phyloP scores from a whole-genome alignment of 2,113 vertebrate genomes.

The Aix galericulata region DNA sequence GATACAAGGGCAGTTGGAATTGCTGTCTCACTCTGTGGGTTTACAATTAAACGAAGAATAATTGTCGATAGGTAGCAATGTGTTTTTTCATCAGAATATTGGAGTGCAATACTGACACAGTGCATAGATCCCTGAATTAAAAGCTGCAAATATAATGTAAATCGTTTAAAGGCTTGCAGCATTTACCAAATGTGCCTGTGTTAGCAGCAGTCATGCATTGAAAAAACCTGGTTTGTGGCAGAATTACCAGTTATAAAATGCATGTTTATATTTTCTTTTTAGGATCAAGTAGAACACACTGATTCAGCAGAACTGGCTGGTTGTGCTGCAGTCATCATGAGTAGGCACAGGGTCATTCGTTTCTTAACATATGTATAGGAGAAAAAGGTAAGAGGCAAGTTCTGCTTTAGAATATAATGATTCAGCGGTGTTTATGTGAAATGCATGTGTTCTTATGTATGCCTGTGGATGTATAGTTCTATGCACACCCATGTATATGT shows the following conservation, averaged over 20 bases:
- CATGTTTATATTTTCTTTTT: slow-evolving; percentile 64
- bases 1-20: not conserved
- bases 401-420: not conserved
- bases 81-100: not conserved
- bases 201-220: slow-evolving; percentile 16
- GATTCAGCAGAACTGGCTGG: slow-evolving; percentile 72
- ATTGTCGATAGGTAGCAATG: not conserved
- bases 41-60: slow-evolving; percentile 35
- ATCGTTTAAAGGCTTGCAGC: slow-evolving; percentile 23
- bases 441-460: not conserved
- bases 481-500: not conserved
- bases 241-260: slow-evolving; percentile 56
- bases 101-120: not conserved
- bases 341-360: slow-evolving; percentile 66
- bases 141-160: slow-evolving; percentile 30
- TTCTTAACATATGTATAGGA: slow-evolving; percentile 67
- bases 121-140: slow-evolving; percentile 10
- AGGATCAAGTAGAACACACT: slow-evolving; percentile 69
- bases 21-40: slow-evolving; percentile 17
- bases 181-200: slow-evolving; percentile 36
- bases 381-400: slow-evolving; percentile 74
- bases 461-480: not conserved
- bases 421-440: slow-evolving; percentile 15
- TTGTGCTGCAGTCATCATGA: slow-evolving; percentile 72
- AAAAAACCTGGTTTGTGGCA: slow-evolving; percentile 41